phyloP scores from a whole-genome alignment of 2,113 vertebrate species.

The Sorex araneus region DNA sequence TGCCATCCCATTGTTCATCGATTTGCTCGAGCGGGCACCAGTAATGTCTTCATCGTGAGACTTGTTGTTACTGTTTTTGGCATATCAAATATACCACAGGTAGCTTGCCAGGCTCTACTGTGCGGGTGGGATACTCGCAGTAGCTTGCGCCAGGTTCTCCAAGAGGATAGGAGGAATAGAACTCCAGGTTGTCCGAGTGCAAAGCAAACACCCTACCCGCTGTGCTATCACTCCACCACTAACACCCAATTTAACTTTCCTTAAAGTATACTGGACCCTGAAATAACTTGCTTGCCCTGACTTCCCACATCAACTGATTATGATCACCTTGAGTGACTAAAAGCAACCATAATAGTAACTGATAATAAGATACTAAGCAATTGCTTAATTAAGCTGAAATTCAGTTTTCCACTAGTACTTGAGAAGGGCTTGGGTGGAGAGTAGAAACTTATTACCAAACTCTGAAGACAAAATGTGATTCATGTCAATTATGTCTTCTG shows the following conservation, averaged over 20 bases:
- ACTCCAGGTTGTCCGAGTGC: too few relatives aligned
- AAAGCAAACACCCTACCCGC: too few relatives aligned
- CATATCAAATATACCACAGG: too few relatives aligned
- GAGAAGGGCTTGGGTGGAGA: slow-evolving; percentile 57
- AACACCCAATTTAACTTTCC: too few relatives aligned
- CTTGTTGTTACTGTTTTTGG: too few relatives aligned
- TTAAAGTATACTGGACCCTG: slow-evolving; percentile 35
- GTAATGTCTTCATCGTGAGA: too few relatives aligned
- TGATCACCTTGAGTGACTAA: slow-evolving; percentile 72
- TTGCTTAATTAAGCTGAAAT: slow-evolving; percentile 67
- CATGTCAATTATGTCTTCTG: slow-evolving; percentile 57
- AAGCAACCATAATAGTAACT: slow-evolving; percentile 62
- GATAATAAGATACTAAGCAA: slow-evolving; percentile 72
- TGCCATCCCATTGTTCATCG: too few relatives aligned
- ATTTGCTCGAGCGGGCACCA: too few relatives aligned
- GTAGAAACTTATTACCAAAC: slow-evolving; percentile 58
- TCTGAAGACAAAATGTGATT: slow-evolving; percentile 60
- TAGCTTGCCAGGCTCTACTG: too few relatives aligned
- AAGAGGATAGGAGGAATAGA: too few relatives aligned
- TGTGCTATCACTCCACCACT: background rate
- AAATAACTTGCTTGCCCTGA: slow-evolving; percentile 31
- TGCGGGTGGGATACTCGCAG: too few relatives aligned
- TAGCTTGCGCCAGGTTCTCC: too few relatives aligned
- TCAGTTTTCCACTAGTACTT: slow-evolving; percentile 59
- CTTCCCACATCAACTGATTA: slow-evolving; percentile 63